Percentiles rank a stretch among this genome's conserved stretches.
phyloP scores from a whole-genome alignment of 2,888 invertebrate species.

The Sarcophaga carnaria region DNA sequence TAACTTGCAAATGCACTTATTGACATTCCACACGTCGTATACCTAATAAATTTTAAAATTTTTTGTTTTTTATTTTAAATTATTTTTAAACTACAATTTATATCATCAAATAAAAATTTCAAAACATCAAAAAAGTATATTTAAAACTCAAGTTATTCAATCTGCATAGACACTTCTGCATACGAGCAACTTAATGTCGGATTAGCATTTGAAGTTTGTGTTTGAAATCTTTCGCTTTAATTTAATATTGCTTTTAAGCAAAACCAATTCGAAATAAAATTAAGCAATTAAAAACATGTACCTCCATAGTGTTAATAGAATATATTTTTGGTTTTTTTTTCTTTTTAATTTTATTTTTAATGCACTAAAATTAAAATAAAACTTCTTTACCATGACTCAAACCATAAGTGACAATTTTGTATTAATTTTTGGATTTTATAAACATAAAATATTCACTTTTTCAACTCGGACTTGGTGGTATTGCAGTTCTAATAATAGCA shows the following conservation, averaged over 20 bases:
- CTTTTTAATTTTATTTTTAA: neutral
- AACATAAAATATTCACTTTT: neutral
- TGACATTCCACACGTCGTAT: no score
- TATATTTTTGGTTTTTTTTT: neutral
- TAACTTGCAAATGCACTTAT: no score
- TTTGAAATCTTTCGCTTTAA: slow-evolving; percentile 77
- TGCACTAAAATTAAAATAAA: neutral
- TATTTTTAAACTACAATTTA: no score
- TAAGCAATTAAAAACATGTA: neutral
- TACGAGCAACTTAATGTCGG: no score
- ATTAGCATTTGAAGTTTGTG: slow-evolving; percentile 66
- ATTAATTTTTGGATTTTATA: neutral
- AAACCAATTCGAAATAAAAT: neutral
- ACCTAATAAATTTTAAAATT: no score
- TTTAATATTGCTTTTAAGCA: neutral
- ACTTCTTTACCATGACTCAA: neutral
- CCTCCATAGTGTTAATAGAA: neutral
- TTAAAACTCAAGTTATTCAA: no score
- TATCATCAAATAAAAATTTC: no score
- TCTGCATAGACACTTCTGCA: no score
- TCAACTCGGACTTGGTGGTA: neutral
- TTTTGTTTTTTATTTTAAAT: no score
- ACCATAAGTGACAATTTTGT: neutral
- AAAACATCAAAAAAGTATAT: no score
- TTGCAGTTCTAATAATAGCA: slow-evolving; percentile 4